Conservation (phyloP, 2,888 invertebrate genomes). For the Xestia xanthographa region DNA sequence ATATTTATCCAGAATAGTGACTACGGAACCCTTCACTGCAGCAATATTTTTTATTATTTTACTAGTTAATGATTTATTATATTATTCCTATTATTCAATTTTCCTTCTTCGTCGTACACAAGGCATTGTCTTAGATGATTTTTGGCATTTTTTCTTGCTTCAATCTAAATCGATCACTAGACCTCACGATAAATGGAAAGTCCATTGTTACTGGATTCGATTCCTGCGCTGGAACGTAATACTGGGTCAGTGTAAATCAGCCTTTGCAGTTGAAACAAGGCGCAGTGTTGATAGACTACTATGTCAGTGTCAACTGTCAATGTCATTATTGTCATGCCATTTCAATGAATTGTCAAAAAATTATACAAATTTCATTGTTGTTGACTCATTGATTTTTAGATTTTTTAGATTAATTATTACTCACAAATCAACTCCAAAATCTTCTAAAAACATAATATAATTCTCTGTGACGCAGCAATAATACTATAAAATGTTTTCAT, state of each 20-base stretch:
- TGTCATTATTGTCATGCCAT: constrained; percentile 9
- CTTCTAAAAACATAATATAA: background rate
- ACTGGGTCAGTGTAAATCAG: background rate
- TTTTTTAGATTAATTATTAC: background rate
- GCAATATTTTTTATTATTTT: too few species aligned
- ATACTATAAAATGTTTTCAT: constrained; percentile 83
- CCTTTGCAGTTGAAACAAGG: background rate
- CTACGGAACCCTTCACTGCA: too few species aligned
- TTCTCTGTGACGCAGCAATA: background rate
- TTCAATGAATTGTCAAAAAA: constrained; percentile 5
- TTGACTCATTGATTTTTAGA: constrained; percentile 23
- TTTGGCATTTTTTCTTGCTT: background rate
- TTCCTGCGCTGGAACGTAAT: background rate
- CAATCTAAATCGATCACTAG: background rate
- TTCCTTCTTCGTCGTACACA: background rate
- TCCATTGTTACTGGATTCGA: background rate
- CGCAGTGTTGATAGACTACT: background rate
- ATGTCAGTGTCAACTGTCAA: background rate
- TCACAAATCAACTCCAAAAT: constrained; percentile 21
- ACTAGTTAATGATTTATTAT: too few species aligned
- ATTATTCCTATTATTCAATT: background rate
- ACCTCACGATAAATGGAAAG: background rate
- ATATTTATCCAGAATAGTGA: too few species aligned
- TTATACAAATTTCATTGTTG: background rate
- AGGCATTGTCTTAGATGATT: background rate